These are phyloP conservation scores for Corythaixoides concolor DNA, from an alignment of 2,113 vertebrate species.

Conservation along the genomic window DNA sequence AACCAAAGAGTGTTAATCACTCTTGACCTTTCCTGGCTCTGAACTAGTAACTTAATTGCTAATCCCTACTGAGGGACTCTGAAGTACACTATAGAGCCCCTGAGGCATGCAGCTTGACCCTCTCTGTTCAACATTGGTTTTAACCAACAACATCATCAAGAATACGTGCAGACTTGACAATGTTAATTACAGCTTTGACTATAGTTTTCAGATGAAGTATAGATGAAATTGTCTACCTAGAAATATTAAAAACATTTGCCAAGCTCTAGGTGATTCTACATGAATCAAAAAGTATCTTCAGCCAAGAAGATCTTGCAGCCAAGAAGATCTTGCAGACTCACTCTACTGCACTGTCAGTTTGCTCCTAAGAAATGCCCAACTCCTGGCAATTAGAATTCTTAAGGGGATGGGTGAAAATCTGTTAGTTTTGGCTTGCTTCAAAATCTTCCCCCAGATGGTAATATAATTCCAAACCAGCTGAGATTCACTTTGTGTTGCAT, in stretches of 20 bases:
- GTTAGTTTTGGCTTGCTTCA: conserved; percentile 40
- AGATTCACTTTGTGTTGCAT: conserved; percentile 25
- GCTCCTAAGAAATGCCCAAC: background rate
- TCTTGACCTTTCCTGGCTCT: conserved; percentile 41
- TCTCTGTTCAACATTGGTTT: background rate
- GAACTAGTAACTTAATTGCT: conserved; percentile 27
- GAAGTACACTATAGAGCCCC: background rate
- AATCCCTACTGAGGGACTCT: background rate
- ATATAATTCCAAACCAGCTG: conserved; percentile 47
- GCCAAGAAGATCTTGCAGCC: background rate
- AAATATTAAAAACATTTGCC: background rate
- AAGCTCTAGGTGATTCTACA: background rate
- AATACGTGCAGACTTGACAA: background rate
- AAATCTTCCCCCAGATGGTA: conserved; percentile 35
- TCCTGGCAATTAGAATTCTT: conserved; percentile 47
- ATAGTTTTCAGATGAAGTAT: background rate
- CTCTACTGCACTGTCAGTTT: background rate
- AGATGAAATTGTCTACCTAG: background rate
- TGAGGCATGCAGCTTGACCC: background rate
- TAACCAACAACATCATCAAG: background rate
- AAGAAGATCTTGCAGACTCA: conserved; percentile 23
- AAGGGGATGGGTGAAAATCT: conserved; percentile 23
- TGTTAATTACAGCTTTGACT: background rate
- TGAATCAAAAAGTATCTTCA: background rate
- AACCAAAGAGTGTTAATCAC: conserved; percentile 30